A percentile compares a stretch with the other conserved stretches of the same genome.
Evolutionary conservation across 2,113 vertebrate genomes (phyloP).

Genomic region (Tyto alba): DNA sequence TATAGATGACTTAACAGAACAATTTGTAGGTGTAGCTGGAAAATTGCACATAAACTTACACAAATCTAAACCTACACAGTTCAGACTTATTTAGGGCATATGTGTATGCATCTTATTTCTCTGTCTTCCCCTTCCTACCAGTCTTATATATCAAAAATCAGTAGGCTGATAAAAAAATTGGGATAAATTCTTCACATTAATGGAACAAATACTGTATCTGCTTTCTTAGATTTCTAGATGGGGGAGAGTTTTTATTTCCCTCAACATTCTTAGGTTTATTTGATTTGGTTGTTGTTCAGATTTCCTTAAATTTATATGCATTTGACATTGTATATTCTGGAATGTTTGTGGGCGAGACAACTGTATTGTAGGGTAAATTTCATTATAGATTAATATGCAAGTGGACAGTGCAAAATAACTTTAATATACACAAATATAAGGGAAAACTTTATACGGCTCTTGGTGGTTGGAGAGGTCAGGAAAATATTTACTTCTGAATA

Average conservation of each 20-base stretch:
- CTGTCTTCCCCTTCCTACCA: neutral
- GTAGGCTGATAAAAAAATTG: neutral
- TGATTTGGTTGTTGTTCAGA: neutral
- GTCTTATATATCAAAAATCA: neutral
- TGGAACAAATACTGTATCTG: neutral
- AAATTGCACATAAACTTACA: neutral
- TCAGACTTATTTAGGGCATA: neutral
- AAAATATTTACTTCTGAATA: neutral
- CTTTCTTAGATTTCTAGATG: neutral
- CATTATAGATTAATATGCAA: neutral
- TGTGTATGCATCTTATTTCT: neutral
- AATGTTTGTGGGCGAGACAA: neutral
- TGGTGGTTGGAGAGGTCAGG: neutral
- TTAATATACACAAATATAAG: neutral
- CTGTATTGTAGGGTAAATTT: neutral
- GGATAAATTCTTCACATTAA: neutral
- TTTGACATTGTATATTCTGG: neutral
- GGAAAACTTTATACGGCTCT: neutral
- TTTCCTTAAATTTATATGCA: neutral
- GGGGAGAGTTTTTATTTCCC: neutral
- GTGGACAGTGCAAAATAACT: neutral
- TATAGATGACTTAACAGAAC: neutral
- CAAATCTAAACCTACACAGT: neutral
- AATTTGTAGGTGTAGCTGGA: neutral
- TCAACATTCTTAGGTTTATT: neutral